Evolutionary conservation across 2,797 vertebrate species (phyloP).

Genomic region (Gambusia yucatana): DNA sequence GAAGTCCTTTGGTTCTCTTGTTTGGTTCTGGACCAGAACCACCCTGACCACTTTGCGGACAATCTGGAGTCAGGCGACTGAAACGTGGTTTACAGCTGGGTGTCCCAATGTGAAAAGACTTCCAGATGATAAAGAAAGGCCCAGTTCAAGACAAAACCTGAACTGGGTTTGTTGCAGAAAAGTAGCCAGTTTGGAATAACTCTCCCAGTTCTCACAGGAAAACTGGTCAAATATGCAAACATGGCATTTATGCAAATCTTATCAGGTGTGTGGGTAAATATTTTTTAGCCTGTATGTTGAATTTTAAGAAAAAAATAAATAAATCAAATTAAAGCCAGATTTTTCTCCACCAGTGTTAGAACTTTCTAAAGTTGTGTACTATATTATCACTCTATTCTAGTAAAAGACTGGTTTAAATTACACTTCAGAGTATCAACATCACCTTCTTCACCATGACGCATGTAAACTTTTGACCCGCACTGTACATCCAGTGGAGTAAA

Average conservation of each 20-base stretch:
- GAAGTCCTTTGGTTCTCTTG: no score
- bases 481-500: constrained; percentile 36
- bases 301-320: neutral
- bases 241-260: neutral
- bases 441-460: neutral
- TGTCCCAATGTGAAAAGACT: neutral
- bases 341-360: neutral
- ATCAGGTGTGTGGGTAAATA: neutral
- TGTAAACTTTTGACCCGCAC: neutral
- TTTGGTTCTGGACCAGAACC: no score
- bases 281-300: neutral
- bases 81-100: neutral
- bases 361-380: neutral
- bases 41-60: neutral
- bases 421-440: neutral
- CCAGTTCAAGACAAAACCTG: neutral
- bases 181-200: neutral
- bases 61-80: neutral
- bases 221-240: neutral
- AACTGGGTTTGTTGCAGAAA: neutral
- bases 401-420: neutral
- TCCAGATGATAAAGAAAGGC: no score
- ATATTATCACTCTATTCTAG: no score
- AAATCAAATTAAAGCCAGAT: neutral
- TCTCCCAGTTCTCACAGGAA: neutral